Evolutionary conservation across 2,888 invertebrate genomes (phyloP).

Genomic region (Polietes domitor): DNA sequence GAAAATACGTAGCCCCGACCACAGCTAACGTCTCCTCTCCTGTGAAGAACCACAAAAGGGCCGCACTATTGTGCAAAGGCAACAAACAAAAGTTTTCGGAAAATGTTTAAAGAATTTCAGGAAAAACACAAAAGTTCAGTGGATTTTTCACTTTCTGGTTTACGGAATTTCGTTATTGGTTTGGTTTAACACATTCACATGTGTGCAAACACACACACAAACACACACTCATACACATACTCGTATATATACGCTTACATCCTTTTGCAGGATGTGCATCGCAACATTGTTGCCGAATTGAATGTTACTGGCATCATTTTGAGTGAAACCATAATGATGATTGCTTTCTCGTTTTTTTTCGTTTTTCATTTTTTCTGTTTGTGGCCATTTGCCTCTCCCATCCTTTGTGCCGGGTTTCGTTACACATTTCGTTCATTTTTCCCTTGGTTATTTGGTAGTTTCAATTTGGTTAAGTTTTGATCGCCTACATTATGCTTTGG

Average conservation of each 20-base stretch:
- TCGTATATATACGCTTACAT: background rate
- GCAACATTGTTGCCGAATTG: slow-evolving; percentile 2
- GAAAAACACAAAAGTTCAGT: background rate
- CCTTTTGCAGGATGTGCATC: background rate
- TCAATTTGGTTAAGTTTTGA: slow-evolving; percentile 57
- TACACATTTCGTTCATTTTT: background rate
- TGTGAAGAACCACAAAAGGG: background rate
- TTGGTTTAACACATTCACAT: too few species aligned
- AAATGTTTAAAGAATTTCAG: background rate
- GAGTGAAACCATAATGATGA: slow-evolving; percentile 52
- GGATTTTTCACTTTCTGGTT: background rate
- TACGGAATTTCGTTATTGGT: background rate
- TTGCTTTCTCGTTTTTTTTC: slow-evolving; percentile 39
- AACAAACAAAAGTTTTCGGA: background rate
- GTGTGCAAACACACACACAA: slow-evolving; percentile 12
- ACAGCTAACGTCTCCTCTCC: background rate
- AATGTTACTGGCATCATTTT: slow-evolving; percentile 32
- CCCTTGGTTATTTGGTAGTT: background rate
- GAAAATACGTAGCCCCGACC: background rate
- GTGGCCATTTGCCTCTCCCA: background rate
- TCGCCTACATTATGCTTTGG: slow-evolving; percentile 46
- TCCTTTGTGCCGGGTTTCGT: background rate
- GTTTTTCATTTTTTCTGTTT: background rate
- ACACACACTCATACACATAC: background rate
- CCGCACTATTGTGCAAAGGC: background rate